Evolutionary conservation across 2,888 invertebrate species (phyloP).

Genomic region (Phrixothrix hirtus): DNA sequence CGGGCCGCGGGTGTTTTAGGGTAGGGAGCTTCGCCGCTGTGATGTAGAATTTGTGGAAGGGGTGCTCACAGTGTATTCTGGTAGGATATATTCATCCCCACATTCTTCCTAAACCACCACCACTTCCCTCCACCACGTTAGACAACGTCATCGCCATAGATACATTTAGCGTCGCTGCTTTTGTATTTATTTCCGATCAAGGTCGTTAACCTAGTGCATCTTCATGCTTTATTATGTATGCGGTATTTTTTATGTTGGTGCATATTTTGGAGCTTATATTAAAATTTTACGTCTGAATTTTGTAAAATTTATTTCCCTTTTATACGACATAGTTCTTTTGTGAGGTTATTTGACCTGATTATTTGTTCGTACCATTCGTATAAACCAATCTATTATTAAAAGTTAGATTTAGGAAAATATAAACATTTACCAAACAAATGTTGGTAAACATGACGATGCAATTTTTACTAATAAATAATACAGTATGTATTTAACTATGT

Average conservation of each 20-base stretch:
- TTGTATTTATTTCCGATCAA: constrained; percentile 41
- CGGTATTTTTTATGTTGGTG: not conserved
- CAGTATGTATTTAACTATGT: no score
- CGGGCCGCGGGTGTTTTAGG: constrained; percentile 55
- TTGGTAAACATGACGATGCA: no score
- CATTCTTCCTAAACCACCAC: constrained; percentile 57
- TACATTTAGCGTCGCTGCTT: constrained; percentile 36
- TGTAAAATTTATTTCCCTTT: no score
- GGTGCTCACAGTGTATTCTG: constrained; percentile 57
- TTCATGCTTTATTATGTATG: no score
- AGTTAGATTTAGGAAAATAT: no score
- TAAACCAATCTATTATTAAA: no score
- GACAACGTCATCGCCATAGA: constrained; percentile 54
- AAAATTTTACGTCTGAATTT: no score
- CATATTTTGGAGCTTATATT: not conserved
- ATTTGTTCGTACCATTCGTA: no score
- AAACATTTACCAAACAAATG: no score
- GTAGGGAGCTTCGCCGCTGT: constrained; percentile 58
- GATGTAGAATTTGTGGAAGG: constrained; percentile 58
- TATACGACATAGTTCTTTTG: no score
- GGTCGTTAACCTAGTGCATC: constrained; percentile 54
- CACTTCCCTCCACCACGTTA: constrained; percentile 56
- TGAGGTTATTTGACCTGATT: no score
- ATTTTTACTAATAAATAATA: no score
- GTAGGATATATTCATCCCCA: constrained; percentile 59